Base-by-base conservation (phyloP, 2,888 invertebrate species). In the Dendrolimus houi region DNA sequence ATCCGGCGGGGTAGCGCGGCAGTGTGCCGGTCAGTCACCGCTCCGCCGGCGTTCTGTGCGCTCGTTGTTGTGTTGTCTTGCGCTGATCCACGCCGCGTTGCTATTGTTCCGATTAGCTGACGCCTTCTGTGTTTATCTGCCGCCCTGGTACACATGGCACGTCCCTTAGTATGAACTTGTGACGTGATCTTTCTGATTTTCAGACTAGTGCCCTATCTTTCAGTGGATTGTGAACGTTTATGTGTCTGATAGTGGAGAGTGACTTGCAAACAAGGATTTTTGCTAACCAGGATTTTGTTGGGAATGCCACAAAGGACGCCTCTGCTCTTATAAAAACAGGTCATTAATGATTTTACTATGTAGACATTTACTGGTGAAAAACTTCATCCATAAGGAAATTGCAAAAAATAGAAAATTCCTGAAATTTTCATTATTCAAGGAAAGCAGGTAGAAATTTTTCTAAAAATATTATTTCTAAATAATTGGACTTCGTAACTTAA, bases 21-120 rank as follows among this genome's bases (percentile, higher is more conserved):
- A 89, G 72, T 89, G 84, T 75, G 89, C 77, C 90, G 89, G 90
- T 88, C 90, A 90, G 90, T 90, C 88, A 89, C 89, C 89, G 90
- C 85, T 87, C 70, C 67, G 83, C 79, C 86, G 85, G 83, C 87
- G 85, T 71, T 81, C 79, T 79, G 89, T 65, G 81, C 88, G 83
- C 86, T 81, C 85, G 88, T 68, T 74, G 74, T 65, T 71, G 66
- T 65, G 62, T 67, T 60, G 64, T 68, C 63, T 69, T 64, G 65
- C 71, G 70, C 62, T 66, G 69, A 64, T 67, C 70, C 67, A 66
- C 71, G 65, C 72, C 68, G 69, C 70, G 59, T 60, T 70, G 67
- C 74, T 72, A 76, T 79, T 79, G 81, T 81, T 75, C 74, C 74
- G 74, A 72, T 64, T 70, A 66, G 62, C 67, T 70, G 69, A 72